Percentiles rank a stretch among this genome's conserved stretches.
phyloP scores from a whole-genome alignment of 2,113 vertebrate species.

The Upupa epops region DNA sequence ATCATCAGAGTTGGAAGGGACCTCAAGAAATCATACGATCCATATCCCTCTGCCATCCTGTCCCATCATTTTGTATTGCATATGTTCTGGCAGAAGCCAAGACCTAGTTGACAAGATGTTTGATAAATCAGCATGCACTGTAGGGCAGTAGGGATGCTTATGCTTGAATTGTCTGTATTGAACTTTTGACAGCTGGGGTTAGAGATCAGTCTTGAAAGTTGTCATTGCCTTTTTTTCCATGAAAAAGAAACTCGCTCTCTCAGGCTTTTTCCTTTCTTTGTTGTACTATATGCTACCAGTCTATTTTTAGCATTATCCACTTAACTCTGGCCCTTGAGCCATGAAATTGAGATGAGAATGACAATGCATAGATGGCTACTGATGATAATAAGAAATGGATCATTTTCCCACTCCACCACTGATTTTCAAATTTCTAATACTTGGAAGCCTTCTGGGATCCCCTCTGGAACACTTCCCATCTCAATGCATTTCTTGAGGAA shows the following conservation, averaged over 20 bases:
- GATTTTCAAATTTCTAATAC: slow-evolving; percentile 17
- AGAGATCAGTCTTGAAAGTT: neutral
- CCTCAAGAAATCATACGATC: too few species aligned
- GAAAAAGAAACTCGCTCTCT: neutral
- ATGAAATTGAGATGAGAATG: neutral
- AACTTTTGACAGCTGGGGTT: neutral
- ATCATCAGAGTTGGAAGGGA: too few species aligned
- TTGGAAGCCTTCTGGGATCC: neutral
- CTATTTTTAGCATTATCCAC: neutral
- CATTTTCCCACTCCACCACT: neutral
- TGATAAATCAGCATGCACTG: neutral
- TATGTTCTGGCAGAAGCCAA: neutral
- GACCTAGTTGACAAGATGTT: neutral
- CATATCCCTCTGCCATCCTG: too few species aligned
- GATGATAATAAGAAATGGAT: neutral
- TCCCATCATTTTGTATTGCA: neutral
- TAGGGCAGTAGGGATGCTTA: neutral
- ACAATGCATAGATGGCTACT: neutral
- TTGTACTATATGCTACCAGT: neutral
- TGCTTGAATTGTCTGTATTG: neutral
- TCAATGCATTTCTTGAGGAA: neutral
- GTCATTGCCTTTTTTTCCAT: neutral
- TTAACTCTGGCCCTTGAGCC: neutral
- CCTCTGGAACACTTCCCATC: neutral
- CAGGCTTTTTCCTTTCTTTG: neutral